Base-by-base conservation (phyloP, 1,140 invertebrate genomes). In the Saxidomus purpurata region DNA sequence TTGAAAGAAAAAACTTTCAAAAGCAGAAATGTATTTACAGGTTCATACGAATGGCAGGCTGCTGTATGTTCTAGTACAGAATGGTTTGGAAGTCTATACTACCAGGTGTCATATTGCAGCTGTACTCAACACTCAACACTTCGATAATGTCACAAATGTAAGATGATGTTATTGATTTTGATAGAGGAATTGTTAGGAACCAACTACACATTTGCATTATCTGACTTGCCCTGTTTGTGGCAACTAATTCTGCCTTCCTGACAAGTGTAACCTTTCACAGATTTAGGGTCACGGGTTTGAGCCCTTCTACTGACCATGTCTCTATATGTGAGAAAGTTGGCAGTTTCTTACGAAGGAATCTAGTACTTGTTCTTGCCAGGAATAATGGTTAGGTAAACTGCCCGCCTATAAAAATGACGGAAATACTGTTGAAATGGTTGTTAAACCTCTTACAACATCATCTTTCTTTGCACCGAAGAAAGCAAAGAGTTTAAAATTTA, bases 51-150 rank as follows among this genome's bases (percentile, higher is more conserved):
- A 98, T 92, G 96, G 97, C 85, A 97, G 97, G 80, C 96, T 97
- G 76, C 94, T 98, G 0, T 97, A 98, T 94, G 97, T 97, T 0
- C 94, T 98, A 0, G 98, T 98, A 0, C 97, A 97, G 59, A 97
- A 97, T 87, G 98, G 98, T 0, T 96, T 98, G 9, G 98, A 98
- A 94, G 97, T 97, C 0, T 98, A 98, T 91, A 98, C 98, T 0
- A 95, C 97, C 40, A 96, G 97, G 49, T 95, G 97, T 49, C 96
- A 97, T 0, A 97, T 97, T 93, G 79, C 90, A 22, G 90, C 91
- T 13, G 22, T 95, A 25, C 81, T 90, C 28, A 90, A 91, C 19
- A 71, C 90, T 47, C 82, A 93, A 82, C 38, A 59, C 15, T 80
- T 91, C 19, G 90, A 92, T 84, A 84, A 89, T 49, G 49, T 92